Percentiles rank a stretch among this genome's conserved stretches.
phyloP scores from a whole-genome alignment of 1,140 invertebrate genomes.

The Cydia fagiglandana region DNA sequence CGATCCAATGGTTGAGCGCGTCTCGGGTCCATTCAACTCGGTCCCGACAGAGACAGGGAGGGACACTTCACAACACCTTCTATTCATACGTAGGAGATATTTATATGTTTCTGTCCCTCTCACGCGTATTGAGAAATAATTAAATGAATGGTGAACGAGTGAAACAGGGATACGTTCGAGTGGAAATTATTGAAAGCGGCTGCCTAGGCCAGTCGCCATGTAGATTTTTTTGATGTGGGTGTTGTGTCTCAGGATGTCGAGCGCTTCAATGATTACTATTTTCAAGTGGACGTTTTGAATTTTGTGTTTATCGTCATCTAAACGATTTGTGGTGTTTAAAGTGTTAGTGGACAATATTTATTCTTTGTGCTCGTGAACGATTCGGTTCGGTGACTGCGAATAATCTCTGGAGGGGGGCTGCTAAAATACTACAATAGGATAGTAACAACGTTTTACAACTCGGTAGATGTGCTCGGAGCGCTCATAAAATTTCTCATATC shows the following conservation, averaged over 20 bases:
- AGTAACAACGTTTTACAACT: slow-evolving; percentile 80
- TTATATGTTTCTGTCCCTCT: slow-evolving; percentile 72
- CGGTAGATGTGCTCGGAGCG: slow-evolving; percentile 58
- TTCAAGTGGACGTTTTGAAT: slow-evolving; percentile 72
- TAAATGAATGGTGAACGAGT: slow-evolving; percentile 78
- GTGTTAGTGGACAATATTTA: slow-evolving; percentile 55
- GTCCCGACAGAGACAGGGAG: slow-evolving; percentile 71
- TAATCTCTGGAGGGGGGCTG: slow-evolving; percentile 77
- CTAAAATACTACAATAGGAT: slow-evolving; percentile 79
- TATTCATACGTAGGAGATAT: slow-evolving; percentile 78
- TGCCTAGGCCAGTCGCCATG: slow-evolving; percentile 74
- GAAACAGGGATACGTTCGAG: slow-evolving; percentile 76
- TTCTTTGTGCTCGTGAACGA: slow-evolving; percentile 65
- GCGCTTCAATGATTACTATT: slow-evolving; percentile 78
- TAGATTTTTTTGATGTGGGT: slow-evolving; percentile 79
- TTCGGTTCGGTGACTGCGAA: slow-evolving; percentile 68
- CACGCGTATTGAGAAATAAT: slow-evolving; percentile 74
- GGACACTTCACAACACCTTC: slow-evolving; percentile 77
- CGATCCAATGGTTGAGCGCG: slow-evolving; percentile 79
- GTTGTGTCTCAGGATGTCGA: slow-evolving; percentile 78
- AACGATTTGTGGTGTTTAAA: slow-evolving; percentile 52
- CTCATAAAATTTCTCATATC: slow-evolving; percentile 74
- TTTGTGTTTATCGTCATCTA: slow-evolving; percentile 62
- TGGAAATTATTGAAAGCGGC: slow-evolving; percentile 77
- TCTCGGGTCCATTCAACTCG: slow-evolving; percentile 80